Conservation (phyloP, 1,140 invertebrate genomes). For the Euschistus heros region DNA sequence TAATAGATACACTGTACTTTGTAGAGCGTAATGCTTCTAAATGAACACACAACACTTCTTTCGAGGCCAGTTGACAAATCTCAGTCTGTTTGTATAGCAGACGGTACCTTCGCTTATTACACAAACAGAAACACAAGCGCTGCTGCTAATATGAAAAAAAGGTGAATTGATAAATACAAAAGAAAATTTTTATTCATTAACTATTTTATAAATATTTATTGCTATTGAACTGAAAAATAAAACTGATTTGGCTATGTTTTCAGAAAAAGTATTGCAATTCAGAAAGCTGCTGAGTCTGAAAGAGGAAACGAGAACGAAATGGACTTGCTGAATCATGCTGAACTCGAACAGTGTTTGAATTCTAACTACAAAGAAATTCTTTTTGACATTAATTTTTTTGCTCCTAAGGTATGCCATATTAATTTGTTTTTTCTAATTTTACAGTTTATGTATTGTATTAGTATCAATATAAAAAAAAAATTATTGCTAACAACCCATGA, state of each 20-base stretch:
- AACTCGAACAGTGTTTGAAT: not conserved
- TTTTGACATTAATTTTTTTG: conserved; percentile 32
- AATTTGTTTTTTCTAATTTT: too few species aligned
- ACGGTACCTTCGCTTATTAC: conserved; percentile 39
- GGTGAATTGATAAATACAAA: not conserved
- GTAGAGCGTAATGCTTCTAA: conserved; percentile 39
- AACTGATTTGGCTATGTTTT: not conserved
- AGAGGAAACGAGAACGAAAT: not conserved
- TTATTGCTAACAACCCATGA: too few species aligned
- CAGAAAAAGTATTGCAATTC: not conserved
- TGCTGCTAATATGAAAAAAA: not conserved
- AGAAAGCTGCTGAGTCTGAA: conserved; percentile 2
- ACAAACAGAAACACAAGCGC: not conserved
- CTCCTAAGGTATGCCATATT: conserved; percentile 31
- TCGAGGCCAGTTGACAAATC: conserved; percentile 38
- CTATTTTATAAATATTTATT: too few species aligned
- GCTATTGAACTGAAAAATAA: too few species aligned
- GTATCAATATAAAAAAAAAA: too few species aligned
- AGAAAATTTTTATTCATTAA: too few species aligned
- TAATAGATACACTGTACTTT: not conserved
- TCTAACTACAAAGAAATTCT: conserved; percentile 18
- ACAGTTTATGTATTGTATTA: not conserved
- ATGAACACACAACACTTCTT: conserved; percentile 37
- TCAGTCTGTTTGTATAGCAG: conserved; percentile 41
- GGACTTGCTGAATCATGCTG: not conserved